Percentiles rank a stretch among this genome's conserved stretches.
phyloP scores from a whole-genome alignment of 1,140 invertebrate species.

The Pollicipes pollicipes region DNA sequence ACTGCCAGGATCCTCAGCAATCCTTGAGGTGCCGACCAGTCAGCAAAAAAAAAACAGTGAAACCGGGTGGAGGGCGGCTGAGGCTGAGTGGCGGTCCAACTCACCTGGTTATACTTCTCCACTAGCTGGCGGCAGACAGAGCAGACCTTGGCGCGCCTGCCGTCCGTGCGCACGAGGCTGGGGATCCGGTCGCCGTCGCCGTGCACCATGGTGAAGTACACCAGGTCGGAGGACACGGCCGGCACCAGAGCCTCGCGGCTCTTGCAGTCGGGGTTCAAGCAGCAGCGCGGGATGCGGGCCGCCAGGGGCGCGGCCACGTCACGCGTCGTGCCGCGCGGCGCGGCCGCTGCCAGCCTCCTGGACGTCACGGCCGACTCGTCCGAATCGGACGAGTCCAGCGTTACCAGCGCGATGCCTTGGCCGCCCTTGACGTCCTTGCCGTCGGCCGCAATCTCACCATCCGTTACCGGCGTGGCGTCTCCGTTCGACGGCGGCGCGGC shows the following conservation, averaged over 20 bases:
- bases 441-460: no score
- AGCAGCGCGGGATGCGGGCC: neutral
- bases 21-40: no score
- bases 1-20: no score
- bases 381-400: neutral
- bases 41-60: no score
- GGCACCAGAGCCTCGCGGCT: neutral
- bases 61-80: no score
- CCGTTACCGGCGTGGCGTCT: no score
- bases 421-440: no score
- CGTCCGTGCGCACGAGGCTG: neutral
- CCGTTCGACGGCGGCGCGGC: no score
- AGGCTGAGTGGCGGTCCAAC: neutral
- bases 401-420: neutral
- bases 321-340: neutral
- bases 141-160: neutral
- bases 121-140: neutral
- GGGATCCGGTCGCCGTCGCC: neutral
- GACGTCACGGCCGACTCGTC: neutral
- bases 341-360: no score
- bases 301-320: no score
- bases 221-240: neutral
- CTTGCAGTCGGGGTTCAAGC: neutral
- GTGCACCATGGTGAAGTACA: neutral
- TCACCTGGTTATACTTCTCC: neutral